Evolutionary conservation across 2,888 invertebrate genomes (phyloP), one percentile per base, ranked within the genome.

Genomic region (Torymus auratus): DNA sequence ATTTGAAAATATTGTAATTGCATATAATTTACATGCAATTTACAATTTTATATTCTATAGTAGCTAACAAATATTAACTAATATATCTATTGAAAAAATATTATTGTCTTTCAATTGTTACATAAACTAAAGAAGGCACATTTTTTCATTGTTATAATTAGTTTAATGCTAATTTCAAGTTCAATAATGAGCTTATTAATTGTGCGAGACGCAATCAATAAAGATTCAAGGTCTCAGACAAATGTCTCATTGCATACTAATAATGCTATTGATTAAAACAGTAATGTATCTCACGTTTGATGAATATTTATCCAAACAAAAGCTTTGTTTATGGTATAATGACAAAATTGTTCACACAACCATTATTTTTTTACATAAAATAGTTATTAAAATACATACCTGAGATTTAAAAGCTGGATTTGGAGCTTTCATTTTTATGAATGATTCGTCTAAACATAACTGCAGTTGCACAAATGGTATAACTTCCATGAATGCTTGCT

Each of bases 371-470:
- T 64, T 14, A 14, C 28, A 55, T 20, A 68, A 41, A 10, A 41
- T 41, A 41, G 7, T 41, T 41, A 7, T 41, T 41, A 41, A 28
- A 71, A 75, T 79, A 78, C 58, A 50, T 68, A 85, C 84, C 70
- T 82, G 41, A 55, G 70, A 67, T 28, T 84, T 76, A 17, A 80
- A 77, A 12, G 71, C 62, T 53, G 83, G 56, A 62, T 78, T 68
- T 28, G 82, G 60, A 55, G 82, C 75, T 68, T 76, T 84, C 17
- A 78, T 64, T n/a, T 85, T 83, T 58, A 91, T 88, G 50, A 88
- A 87, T 20, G 84, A 72, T 83, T 86, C 83, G 74, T 90, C 89
- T 0, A 89, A 69, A 72, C 90, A 91, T 61, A 88, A 84, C 82
- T 91, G 91, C 20, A 88, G 62, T 76, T 85, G 87, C 14, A 86